Evolutionary conservation across 1,140 invertebrate species (phyloP), one percentile per base, ranked within the genome.

Genomic region (Planococcus citri): DNA sequence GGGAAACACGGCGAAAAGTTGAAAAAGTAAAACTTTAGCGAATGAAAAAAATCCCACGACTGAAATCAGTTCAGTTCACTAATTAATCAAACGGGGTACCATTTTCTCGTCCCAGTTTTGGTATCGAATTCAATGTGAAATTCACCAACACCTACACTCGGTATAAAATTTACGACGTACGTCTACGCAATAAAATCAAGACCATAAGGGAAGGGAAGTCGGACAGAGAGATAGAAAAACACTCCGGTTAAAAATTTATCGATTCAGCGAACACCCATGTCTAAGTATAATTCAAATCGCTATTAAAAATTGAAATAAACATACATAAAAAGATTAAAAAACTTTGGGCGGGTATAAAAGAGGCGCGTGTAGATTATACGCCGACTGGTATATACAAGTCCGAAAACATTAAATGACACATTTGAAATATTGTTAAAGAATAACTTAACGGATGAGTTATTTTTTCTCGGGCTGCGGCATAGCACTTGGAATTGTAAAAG

Each of bases 371-470:
- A 17, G 6, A 2, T 3, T 51, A n/a, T 20, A 51, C 41, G 41
- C 41, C 41, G 41, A 51, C 3, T 51, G 14, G 6, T 37, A 6
- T 51, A 51, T 17, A 51, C 10, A 51, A 51, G 41, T 51, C 41
- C 12, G n/a, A 51, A 20, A 51, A 51, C 41, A 20, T 51, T 51
- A 51, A 51, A 51, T 20, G 41, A 51, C 41, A 51, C 41, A 51
- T 51, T 51, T 51, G 41, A 51, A 51, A 51, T 51, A 51, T 51
- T 51, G 41, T 51, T 51, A 51, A 51, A 51, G 41, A 51, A 51
- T 51, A 51, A 51, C 41, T 51, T 51, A 51, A 51, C 41, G 41
- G 41, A 51, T 51, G 41, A 51, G 41, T 51, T 51, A 17, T 51
- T 51, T 51, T 17, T 51, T 20, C 12, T 14, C 41, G 6, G 17